These are phyloP conservation scores for Laothoe populi DNA, from an alignment of 2,888 invertebrate genomes.

Conservation along the genomic window DNA sequence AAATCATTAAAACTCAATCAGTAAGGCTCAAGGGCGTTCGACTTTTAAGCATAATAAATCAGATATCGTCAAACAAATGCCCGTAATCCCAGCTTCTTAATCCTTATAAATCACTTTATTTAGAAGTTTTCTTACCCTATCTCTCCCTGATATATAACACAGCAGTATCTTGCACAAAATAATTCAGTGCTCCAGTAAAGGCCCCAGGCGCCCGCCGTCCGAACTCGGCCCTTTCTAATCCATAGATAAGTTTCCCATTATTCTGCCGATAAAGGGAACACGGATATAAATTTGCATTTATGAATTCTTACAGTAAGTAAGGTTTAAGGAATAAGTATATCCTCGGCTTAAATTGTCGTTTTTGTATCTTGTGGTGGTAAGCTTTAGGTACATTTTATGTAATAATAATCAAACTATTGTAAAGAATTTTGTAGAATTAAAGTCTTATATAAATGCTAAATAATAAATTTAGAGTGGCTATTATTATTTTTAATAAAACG, in stretches of 20 bases:
- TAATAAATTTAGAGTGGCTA: no score
- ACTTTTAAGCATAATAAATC: constrained; percentile 3
- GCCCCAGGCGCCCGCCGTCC: not conserved
- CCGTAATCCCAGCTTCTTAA: not conserved
- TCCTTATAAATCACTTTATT: constrained; percentile 24
- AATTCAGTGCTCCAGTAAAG: constrained; percentile 10
- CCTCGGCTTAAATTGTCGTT: not conserved
- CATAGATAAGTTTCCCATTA: constrained; percentile 24
- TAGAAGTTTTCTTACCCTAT: constrained; percentile 19
- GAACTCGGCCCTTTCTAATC: constrained; percentile 22
- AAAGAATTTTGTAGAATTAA: no score
- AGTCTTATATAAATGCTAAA: no score
- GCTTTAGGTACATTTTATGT: not conserved
- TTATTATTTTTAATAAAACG: no score
- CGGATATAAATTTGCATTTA: constrained; percentile 22
- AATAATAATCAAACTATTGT: no score
- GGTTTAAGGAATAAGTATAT: not conserved
- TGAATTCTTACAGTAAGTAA: constrained; percentile 13
- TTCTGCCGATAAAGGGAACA: constrained; percentile 21
- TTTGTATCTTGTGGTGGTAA: not conserved
- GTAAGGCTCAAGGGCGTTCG: not conserved
- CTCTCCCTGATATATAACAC: constrained; percentile 14
- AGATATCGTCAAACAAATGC: not conserved
- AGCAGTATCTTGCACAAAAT: constrained; percentile 17
- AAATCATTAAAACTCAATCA: no score